Evolutionary conservation across 1,140 invertebrate genomes (phyloP).

Genomic region (Sitophilus oryzae): DNA sequence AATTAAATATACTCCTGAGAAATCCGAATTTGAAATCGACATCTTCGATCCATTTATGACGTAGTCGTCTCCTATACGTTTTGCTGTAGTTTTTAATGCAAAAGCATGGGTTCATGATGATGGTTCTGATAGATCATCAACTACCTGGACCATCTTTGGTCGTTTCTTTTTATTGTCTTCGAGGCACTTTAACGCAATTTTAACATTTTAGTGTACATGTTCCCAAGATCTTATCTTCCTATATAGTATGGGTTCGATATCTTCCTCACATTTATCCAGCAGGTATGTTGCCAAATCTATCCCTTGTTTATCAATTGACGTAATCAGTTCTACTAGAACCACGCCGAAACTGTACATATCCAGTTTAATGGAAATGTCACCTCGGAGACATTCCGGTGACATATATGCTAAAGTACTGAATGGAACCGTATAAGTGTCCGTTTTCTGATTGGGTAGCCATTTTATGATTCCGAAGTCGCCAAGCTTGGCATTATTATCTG

Average conservation of each 20-base stretch:
- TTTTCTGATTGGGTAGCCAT: slow-evolving; percentile 47
- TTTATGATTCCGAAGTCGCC: slow-evolving; percentile 69
- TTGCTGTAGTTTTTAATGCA: slow-evolving; percentile 80
- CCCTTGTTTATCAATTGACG: slow-evolving; percentile 53
- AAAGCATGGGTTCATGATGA: slow-evolving; percentile 84
- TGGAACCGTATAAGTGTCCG: slow-evolving; percentile 49
- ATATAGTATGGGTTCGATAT: slow-evolving; percentile 34
- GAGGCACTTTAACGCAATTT: slow-evolving; percentile 40
- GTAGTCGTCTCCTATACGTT: slow-evolving; percentile 75
- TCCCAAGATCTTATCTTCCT: slow-evolving; percentile 35
- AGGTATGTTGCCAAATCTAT: slow-evolving; percentile 48
- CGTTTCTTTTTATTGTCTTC: slow-evolving; percentile 44
- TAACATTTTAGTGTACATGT: slow-evolving; percentile 30
- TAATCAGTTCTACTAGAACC: slow-evolving; percentile 65
- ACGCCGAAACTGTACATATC: slow-evolving; percentile 76
- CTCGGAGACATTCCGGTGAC: slow-evolving; percentile 63
- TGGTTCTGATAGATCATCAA: slow-evolving; percentile 67
- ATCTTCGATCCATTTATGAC: slow-evolving; percentile 79
- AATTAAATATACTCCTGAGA: slow-evolving; percentile 82
- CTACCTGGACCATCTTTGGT: slow-evolving; percentile 29
- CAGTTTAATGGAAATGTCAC: slow-evolving; percentile 67
- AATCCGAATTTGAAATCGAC: slow-evolving; percentile 95
- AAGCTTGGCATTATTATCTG: slow-evolving; percentile 58
- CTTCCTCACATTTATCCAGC: slow-evolving; percentile 39
- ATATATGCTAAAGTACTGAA: slow-evolving; percentile 70